Evolutionary conservation across 1,140 invertebrate genomes (phyloP), one percentile per base, ranked within the genome.

Genomic region (Bombyx mandarina): DNA sequence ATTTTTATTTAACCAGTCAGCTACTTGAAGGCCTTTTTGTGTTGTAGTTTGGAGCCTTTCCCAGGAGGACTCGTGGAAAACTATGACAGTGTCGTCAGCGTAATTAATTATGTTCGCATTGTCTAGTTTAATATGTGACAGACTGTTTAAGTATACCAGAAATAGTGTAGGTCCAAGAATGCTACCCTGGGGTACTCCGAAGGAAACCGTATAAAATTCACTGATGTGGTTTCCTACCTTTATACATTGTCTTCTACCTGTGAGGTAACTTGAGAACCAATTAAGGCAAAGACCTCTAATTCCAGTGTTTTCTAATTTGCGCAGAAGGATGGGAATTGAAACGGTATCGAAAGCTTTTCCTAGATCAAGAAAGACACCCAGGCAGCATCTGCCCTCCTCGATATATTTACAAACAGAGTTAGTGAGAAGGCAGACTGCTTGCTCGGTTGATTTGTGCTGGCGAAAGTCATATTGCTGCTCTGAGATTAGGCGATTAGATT

Each of bases 151-250:
- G 2, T 50, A 50, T 8, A 50, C 42, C 22, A 2, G 7, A 7
- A 50, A 50, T 8, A 50, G 49, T 26, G 49, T 50, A 22, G 49
- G 49, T 7, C 49, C 49, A 18, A 50, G 10, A 50, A 50, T 50
- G 10, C 49, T 50, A 26, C 49, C 49, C 18, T 50, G 49, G 7
- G 9, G 49, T 18, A 50, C 49, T 26, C 49, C 49, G 9, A 50
- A 50, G 49, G 8, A 22, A 50, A 50, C 49, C 49, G n/a, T n/a
- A n/a, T n/a, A n/a, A n/a, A 26, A 50, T 50, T 50, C 2, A 50
- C 18, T 1, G 49, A 18, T 8, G 12, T 50, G 18, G 6, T n/a
- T n/a, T n/a, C n/a, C n/a, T n/a, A n/a, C n/a, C n/a, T n/a, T n/a
- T n/a, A n/a, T n/a, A n/a, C n/a, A n/a, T n/a, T n/a, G n/a, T n/a